Evolutionary conservation across 2,888 invertebrate genomes (phyloP).

Genomic region (Ornithoptera priamus): DNA sequence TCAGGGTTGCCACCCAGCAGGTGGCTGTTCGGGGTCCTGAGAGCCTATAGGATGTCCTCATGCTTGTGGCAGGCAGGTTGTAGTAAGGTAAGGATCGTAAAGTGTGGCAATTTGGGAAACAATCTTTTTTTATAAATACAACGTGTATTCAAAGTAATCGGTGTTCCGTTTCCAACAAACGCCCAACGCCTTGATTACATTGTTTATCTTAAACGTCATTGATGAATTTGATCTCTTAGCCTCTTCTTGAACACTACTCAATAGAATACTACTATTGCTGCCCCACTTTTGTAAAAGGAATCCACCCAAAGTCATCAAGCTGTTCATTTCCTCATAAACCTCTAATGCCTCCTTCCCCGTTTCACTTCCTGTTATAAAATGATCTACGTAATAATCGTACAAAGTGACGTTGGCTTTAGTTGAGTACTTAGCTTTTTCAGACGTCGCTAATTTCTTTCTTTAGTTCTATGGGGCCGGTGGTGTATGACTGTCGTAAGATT

Average conservation of each 20-base stretch:
- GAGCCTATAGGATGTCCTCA: no score
- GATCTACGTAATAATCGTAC: conserved; percentile 3
- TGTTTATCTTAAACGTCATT: conserved; percentile 29
- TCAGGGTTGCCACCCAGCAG: no score
- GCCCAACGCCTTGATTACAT: conserved; percentile 6
- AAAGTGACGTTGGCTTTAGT: neutral
- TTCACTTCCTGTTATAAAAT: conserved; percentile 4
- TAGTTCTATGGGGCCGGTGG: conserved; percentile 22
- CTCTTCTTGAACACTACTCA: conserved; percentile 31
- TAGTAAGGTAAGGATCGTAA: no score
- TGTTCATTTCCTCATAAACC: conserved; percentile 29
- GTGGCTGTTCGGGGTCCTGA: no score
- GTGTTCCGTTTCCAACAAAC: neutral
- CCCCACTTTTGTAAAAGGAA: conserved; percentile 41
- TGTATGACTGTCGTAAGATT: conserved; percentile 32
- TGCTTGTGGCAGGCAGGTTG: no score
- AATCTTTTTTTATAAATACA: no score
- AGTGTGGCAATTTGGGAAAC: no score
- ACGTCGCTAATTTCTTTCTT: no score
- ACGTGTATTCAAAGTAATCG: no score
- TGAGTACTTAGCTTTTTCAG: conserved; percentile 24
- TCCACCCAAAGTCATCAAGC: conserved; percentile 35
- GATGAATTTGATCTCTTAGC: conserved; percentile 11
- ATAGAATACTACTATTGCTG: conserved; percentile 33
- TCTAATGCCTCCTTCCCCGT: neutral